These are phyloP conservation scores for Muscicapa adusta DNA, from an alignment of 2,113 vertebrate genomes.

Conservation along the genomic window DNA sequence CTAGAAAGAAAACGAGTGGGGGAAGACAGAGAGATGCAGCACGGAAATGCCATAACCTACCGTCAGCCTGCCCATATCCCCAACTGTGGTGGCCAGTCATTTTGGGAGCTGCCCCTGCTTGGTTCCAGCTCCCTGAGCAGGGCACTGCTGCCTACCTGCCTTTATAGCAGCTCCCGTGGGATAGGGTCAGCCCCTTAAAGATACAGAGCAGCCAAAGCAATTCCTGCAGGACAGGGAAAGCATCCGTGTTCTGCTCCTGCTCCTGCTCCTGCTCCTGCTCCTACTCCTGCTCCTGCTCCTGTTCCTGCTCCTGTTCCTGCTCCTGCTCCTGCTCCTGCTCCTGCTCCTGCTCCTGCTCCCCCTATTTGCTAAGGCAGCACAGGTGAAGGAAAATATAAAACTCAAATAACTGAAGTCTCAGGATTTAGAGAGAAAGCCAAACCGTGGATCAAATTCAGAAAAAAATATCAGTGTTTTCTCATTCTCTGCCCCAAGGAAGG, in stretches of 20 bases:
- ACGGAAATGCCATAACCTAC: slow-evolving; percentile 73
- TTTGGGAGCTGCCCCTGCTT: slow-evolving; percentile 10
- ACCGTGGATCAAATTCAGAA: background rate
- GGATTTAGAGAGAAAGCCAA: background rate
- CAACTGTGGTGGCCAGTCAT: slow-evolving; percentile 87
- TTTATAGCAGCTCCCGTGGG: slow-evolving; percentile 51
- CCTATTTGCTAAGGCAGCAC: background rate
- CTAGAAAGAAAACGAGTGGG: background rate
- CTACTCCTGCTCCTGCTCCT: background rate
- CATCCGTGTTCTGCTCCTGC: background rate
- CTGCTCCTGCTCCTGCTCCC: background rate
- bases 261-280: background rate
- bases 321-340: no score
- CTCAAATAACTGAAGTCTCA: background rate
- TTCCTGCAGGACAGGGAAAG: background rate
- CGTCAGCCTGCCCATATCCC: slow-evolving; percentile 91
- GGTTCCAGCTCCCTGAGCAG: background rate
- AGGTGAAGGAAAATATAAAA: background rate
- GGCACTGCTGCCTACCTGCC: slow-evolving; percentile 49
- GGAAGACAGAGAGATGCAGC: background rate
- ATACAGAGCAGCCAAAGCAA: slow-evolving; percentile 51
- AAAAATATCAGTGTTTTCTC: background rate
- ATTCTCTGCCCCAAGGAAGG: background rate
- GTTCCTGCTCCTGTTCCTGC: background rate
- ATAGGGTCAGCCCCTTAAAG: slow-evolving; percentile 75